Conservation (phyloP, 1,140 invertebrate species). For the Plectrocnemia conspersa region DNA sequence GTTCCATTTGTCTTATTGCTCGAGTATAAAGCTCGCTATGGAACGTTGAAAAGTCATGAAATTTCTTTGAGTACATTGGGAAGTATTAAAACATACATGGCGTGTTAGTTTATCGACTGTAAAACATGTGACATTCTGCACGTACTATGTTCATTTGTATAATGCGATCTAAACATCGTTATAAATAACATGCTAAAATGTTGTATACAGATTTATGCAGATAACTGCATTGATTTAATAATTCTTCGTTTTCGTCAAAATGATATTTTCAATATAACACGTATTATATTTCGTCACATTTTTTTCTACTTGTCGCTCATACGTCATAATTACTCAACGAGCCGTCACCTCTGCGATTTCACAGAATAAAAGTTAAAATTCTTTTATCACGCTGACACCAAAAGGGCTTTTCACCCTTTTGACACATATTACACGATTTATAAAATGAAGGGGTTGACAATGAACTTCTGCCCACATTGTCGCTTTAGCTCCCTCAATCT, state of each 20-base stretch:
- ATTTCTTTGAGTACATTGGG: slow-evolving; percentile 17
- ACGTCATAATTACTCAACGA: slow-evolving; percentile 20
- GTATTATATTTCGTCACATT: too few species aligned
- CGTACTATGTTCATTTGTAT: neutral
- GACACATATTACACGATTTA: slow-evolving; percentile 24
- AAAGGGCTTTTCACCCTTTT: slow-evolving; percentile 11
- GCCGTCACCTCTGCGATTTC: slow-evolving; percentile 4
- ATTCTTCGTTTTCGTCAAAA: too few species aligned
- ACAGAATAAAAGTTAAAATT: slow-evolving; percentile 9
- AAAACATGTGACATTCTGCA: slow-evolving; percentile 20
- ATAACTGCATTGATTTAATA: too few species aligned
- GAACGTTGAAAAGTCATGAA: too few species aligned
- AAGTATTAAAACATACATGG: slow-evolving; percentile 28
- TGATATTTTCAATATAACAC: neutral
- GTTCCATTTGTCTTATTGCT: too few species aligned
- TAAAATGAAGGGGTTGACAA: slow-evolving; percentile 24
- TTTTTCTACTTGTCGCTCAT: too few species aligned
- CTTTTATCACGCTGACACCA: slow-evolving; percentile 15
- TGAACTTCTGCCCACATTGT: neutral
- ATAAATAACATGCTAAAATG: too few species aligned
- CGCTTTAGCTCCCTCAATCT: too few species aligned
- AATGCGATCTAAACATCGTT: neutral
- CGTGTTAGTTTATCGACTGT: slow-evolving; percentile 30
- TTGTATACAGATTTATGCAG: too few species aligned
- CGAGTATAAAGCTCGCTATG: too few species aligned